Evolutionary conservation across 1,140 invertebrate species (phyloP).

Genomic region (Aphelenchoides besseyi): DNA sequence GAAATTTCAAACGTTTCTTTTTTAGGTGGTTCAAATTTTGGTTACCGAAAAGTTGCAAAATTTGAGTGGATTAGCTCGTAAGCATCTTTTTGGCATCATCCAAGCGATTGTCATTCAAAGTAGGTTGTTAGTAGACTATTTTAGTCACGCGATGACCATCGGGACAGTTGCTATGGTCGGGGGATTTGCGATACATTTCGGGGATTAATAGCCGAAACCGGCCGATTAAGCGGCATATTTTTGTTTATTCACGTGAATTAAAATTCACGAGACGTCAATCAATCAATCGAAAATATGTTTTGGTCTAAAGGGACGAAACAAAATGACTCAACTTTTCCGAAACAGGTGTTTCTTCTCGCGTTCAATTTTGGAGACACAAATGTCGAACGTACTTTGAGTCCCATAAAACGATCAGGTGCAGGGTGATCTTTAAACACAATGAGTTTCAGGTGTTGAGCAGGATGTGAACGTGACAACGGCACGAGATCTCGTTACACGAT

Average conservation of each 20-base stretch:
- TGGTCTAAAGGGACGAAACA: not conserved
- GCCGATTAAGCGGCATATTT: not conserved
- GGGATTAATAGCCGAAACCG: not conserved
- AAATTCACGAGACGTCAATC: not conserved
- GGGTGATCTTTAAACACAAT: not conserved
- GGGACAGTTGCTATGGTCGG: not conserved
- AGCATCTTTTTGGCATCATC: slow-evolving; percentile 83
- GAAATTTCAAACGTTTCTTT: slow-evolving; percentile 34
- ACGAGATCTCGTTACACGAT: slow-evolving; percentile 52
- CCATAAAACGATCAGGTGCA: not conserved
- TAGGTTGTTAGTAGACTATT: slow-evolving; percentile 62
- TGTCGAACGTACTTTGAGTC: too few relatives aligned
- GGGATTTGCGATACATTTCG: too few relatives aligned
- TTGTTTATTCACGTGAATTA: slow-evolving; percentile 1
- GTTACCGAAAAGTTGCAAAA: slow-evolving; percentile 78
- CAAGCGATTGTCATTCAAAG: slow-evolving; percentile 87
- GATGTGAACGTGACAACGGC: slow-evolving; percentile 59
- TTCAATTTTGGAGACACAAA: too few relatives aligned
- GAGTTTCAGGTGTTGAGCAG: slow-evolving; percentile 47
- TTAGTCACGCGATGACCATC: not conserved
- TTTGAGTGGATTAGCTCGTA: slow-evolving; percentile 86
- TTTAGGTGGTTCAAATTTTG: slow-evolving; percentile 76
- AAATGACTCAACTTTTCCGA: not conserved
- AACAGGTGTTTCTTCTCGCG: too few relatives aligned
- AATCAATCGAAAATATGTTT: slow-evolving; percentile 2